A percentile compares a stretch with the other conserved stretches of the same genome.
These are phyloP conservation scores for Drosophila orosa DNA, from an alignment of 1,140 invertebrate genomes.

Conservation along the genomic window DNA sequence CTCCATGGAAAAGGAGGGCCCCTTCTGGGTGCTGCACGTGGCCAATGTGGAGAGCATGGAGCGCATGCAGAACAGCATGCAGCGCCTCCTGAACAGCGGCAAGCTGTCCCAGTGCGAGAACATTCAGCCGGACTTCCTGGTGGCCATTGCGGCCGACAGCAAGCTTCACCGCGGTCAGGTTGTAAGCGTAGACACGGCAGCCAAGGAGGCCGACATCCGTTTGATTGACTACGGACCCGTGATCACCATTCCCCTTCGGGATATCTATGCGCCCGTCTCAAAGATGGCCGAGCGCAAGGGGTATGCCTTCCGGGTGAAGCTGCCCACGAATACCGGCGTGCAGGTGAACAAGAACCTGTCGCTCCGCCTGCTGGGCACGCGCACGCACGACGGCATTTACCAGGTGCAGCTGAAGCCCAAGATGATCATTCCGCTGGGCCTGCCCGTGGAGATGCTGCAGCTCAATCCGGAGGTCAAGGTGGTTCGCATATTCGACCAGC, in stretches of 20 bases:
- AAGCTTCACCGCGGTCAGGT: constrained; percentile 36
- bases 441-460: constrained; percentile 46
- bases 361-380: constrained; percentile 36
- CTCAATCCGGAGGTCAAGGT: constrained; percentile 34
- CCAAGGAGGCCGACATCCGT: constrained; percentile 19
- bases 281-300: constrained; percentile 43
- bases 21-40: constrained; percentile 46
- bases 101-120: constrained; percentile 7
- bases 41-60: constrained; percentile 33
- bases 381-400: constrained; percentile 35
- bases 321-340: constrained; percentile 30
- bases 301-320: constrained; percentile 43
- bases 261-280: constrained; percentile 27
- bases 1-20: constrained; percentile 35
- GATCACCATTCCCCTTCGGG: neutral
- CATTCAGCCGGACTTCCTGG: constrained; percentile 27
- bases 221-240: constrained; percentile 50
- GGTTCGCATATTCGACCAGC: constrained; percentile 22
- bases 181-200: neutral
- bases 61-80: constrained; percentile 20
- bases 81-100: neutral
- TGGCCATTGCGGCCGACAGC: constrained; percentile 2
- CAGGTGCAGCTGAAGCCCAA: constrained; percentile 50
- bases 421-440: constrained; percentile 27
- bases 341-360: constrained; percentile 45